phyloP scores from a whole-genome alignment of 2,888 invertebrate genomes.

The Xestia xanthographa region DNA sequence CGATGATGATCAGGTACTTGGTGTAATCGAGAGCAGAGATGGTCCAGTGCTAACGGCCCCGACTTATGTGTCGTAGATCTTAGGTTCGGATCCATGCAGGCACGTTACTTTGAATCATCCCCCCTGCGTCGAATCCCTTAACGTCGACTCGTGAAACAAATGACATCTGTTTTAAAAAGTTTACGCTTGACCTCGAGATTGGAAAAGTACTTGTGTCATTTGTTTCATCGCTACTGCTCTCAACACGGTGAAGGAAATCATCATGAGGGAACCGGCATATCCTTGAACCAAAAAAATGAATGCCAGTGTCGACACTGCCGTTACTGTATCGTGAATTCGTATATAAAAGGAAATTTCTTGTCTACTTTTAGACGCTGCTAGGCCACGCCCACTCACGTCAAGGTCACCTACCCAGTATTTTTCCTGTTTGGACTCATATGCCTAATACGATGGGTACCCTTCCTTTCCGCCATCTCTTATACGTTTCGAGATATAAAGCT shows the following conservation, averaged over 20 bases:
- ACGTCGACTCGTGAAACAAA: no score
- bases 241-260: neutral
- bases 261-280: neutral
- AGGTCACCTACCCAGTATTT: neutral
- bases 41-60: neutral
- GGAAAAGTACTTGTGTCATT: no score
- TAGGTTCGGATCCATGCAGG: neutral
- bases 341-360: neutral
- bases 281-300: neutral
- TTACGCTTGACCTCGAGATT: no score
- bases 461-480: neutral
- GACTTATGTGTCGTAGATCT: neutral
- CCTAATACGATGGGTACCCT: neutral
- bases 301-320: neutral
- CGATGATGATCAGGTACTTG: conserved; percentile 6
- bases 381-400: neutral
- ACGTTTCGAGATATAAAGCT: neutral
- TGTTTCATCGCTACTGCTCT: neutral
- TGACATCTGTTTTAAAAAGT: no score
- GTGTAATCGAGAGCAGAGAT: conserved; percentile 16
- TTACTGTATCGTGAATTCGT: neutral
- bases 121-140: no score
- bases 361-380: neutral
- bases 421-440: neutral
- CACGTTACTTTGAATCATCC: no score